A percentile compares a stretch with the other conserved stretches of the same genome.
These are phyloP conservation scores for Chrysoperla carnea DNA, from an alignment of 1,140 invertebrate species.

Conservation along the genomic window DNA sequence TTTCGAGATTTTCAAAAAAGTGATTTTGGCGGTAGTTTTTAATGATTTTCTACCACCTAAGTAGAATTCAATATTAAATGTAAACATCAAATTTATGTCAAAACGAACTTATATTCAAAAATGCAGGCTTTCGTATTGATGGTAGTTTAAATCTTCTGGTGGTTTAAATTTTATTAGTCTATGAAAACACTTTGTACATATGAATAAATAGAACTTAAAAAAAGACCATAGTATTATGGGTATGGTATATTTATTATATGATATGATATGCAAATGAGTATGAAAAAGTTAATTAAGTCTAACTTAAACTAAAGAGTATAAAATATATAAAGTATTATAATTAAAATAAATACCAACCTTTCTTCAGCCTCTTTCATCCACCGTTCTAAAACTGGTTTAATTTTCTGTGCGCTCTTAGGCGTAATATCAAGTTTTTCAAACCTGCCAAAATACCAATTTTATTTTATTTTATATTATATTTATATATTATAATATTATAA, in stretches of 20 bases:
- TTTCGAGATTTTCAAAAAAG: too few relatives aligned
- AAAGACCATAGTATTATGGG: neutral
- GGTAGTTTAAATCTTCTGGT: too few relatives aligned
- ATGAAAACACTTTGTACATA: too few relatives aligned
- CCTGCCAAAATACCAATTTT: conserved; percentile 43
- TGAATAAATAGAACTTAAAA: neutral
- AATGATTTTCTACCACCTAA: too few relatives aligned
- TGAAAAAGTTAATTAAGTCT: neutral
- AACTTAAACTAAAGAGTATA: neutral
- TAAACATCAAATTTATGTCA: too few relatives aligned
- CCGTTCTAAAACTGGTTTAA: conserved; percentile 91
- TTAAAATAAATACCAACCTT: conserved; percentile 46
- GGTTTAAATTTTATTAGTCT: too few relatives aligned
- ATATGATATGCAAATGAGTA: neutral
- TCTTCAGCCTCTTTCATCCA: conserved; percentile 98
- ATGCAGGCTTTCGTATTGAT: too few relatives aligned
- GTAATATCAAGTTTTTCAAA: conserved; percentile 99
- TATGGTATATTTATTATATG: too few relatives aligned
- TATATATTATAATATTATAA: too few relatives aligned
- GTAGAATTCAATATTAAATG: too few relatives aligned
- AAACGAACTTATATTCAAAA: too few relatives aligned
- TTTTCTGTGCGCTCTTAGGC: conserved; percentile 97
- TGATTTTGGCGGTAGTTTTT: too few relatives aligned
- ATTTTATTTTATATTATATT: conserved; percentile 1
- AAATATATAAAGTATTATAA: conserved; percentile 7